These are phyloP conservation scores for Diorhabda sublineata DNA, from an alignment of 1,140 invertebrate genomes.

Conservation along the genomic window DNA sequence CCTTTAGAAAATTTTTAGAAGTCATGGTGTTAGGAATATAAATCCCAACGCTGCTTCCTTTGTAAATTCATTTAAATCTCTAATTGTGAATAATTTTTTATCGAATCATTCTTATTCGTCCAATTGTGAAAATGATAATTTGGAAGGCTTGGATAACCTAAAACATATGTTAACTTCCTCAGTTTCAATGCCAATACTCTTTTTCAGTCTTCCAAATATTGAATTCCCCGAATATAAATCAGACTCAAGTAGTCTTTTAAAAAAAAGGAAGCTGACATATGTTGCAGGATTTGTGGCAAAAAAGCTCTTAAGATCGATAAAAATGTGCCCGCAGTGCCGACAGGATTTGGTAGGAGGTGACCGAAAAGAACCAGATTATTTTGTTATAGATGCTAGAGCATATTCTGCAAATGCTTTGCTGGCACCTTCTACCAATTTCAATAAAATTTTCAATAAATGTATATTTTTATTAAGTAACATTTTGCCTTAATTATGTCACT, in stretches of 20 bases:
- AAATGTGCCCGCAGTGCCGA: constrained; percentile 1
- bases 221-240: background rate
- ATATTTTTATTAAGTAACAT: background rate
- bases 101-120: constrained; percentile 15
- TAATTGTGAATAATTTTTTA: constrained; percentile 23
- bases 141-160: constrained; percentile 16
- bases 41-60: constrained; percentile 14
- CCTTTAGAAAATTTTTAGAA: constrained; percentile 36
- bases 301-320: background rate
- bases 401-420: background rate
- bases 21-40: constrained; percentile 6
- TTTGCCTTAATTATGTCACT: background rate
- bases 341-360: background rate
- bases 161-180: constrained; percentile 11
- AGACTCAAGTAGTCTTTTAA: background rate
- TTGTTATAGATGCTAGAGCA: background rate
- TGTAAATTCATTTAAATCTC: constrained; percentile 16
- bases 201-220: background rate
- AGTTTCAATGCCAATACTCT: background rate
- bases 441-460: background rate
- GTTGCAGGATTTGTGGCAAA: constrained; percentile 4
- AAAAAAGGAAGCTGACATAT: background rate
- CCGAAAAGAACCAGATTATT: background rate
- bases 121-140: constrained; percentile 20
- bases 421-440: background rate